Base-by-base conservation (phyloP, 2,888 invertebrate genomes). In the Sclerodermus sp. region DNA sequence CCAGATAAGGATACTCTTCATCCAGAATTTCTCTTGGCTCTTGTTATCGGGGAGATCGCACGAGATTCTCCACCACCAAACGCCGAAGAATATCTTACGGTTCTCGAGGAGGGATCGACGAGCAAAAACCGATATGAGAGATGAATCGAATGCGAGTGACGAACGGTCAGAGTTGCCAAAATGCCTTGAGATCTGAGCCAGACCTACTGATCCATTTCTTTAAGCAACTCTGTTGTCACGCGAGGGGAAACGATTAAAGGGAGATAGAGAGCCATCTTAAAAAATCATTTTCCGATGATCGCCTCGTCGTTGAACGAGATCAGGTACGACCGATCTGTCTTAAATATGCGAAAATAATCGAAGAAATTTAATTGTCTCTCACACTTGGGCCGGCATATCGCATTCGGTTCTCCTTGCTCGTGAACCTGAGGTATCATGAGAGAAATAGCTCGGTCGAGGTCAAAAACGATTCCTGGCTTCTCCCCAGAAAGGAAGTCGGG, bases 381-480 rank as follows among this genome's bases (percentile, higher is more conserved):
- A 6, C 8, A 18, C 9, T 15, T 10, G 40, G 6, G 9, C 5
- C 5, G 37, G 5, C 37, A 36, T n/a, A n/a, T n/a, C 10, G 8
- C 30, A 30, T 9, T 30, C 30, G n/a, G n/a, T 30, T 30, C 10
- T 18, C 17, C 40, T 34, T 44, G 58, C 43, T 58, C 54, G 55
- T 60, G 55, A 55, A 60, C 60, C 60, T 60, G 53, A 55, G 44
- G 44, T 45, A 43, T 42, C 43, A 52, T 37, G 46, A 57, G 58
- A 50, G 45, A 52, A 56, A 53, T 54, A 57, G 47, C 53, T 54
- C 55, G 58, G 55, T 62, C 59, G 58, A 65, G 63, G 64, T 54
- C 64, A 44, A 55, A 64, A 58, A 61, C 58, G 44, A 62, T 62
- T 62, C 57, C 62, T 73, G 72, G 72, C 71, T 60, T 59, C 55